Evolutionary conservation across 2,888 invertebrate genomes (phyloP), one percentile per base, ranked within the genome.

Genomic region (Metellina segmentata): DNA sequence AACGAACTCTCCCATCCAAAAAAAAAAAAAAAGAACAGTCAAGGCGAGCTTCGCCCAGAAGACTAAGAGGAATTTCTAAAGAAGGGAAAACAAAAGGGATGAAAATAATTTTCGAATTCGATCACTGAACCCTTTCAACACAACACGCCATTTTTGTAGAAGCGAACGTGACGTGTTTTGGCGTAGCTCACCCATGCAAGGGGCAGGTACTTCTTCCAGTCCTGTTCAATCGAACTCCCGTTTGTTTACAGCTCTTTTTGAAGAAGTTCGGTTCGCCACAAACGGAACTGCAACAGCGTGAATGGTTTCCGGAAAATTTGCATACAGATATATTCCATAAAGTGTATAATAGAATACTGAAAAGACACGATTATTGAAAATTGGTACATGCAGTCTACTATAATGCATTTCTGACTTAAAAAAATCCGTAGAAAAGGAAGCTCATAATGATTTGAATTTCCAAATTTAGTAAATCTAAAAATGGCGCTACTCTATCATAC

Each of bases 51-150:
- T 11, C 11, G 34, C 34, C 34, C 34, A 34, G 34, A 34, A 34
- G 34, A 34, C 61, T 81, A 9, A 9, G n/a, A n/a, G 70, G 48
- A 51, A 34, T 52, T 82, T 19, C 69, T 81, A 13, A 8, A 70
- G 19, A 71, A 49, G 20, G 20, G 34, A 34, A 74, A 74, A 74
- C 49, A 78, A 86, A 85, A 70, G 69, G 81, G 48, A 34, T n/a
- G 48, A 6, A 34, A 82, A 82, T 71, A 75, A 52, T 72, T 81
- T 74, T 53, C 52, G 53, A 82, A 77, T 83, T 34, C 81, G 89
- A 89, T 52, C 89, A 70, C 69, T 89, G 89, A 89, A 89, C 89
- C 70, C 71, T 71, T 20, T 69, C 82, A 86, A 77, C 82, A 82
- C 89, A 88, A 81, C 69, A 82, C 13, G 75, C 75, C 20, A 81